phyloP scores from a whole-genome alignment of 1,140 invertebrate species.

The Heliconius melpomene region DNA sequence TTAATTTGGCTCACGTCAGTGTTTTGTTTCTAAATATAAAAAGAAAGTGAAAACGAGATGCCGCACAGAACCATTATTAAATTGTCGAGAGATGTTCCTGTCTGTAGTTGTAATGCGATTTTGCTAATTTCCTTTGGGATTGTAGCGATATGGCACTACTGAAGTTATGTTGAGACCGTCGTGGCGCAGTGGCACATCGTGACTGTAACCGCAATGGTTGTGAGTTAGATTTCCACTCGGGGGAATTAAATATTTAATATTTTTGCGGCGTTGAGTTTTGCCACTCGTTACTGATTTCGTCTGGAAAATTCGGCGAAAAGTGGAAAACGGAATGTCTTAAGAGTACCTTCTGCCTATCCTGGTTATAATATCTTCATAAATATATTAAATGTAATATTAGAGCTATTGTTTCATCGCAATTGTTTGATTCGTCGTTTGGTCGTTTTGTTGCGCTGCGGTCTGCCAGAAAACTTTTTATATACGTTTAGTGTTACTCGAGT shows the following conservation, averaged over 20 bases:
- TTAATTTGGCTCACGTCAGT: not conserved
- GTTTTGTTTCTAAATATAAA: constrained; percentile 29
- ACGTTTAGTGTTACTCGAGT: not conserved
- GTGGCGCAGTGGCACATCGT: too few species aligned
- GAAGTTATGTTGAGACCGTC: too few species aligned
- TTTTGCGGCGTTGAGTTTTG: too few species aligned
- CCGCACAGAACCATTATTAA: not conserved
- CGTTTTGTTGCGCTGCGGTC: not conserved
- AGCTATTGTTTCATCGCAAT: constrained; percentile 14
- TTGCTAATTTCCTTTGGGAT: constrained; percentile 24
- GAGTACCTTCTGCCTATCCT: too few species aligned
- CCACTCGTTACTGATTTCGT: too few species aligned
- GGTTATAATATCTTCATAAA: not conserved
- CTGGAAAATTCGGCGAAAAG: too few species aligned
- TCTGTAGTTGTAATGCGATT: constrained; percentile 1
- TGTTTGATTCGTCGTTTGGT: not conserved
- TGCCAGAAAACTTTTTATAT: not conserved
- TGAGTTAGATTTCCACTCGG: too few species aligned
- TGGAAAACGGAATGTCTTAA: too few species aligned
- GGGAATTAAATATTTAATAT: too few species aligned
- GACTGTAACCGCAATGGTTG: too few species aligned
- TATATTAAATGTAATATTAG: not conserved
- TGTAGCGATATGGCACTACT: not conserved
- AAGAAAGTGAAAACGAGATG: constrained; percentile 12
- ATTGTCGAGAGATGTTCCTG: constrained; percentile 1